Evolutionary conservation across 1,140 invertebrate species (phyloP), one percentile per base, ranked within the genome.

Genomic region (Philaenus spumarius): DNA sequence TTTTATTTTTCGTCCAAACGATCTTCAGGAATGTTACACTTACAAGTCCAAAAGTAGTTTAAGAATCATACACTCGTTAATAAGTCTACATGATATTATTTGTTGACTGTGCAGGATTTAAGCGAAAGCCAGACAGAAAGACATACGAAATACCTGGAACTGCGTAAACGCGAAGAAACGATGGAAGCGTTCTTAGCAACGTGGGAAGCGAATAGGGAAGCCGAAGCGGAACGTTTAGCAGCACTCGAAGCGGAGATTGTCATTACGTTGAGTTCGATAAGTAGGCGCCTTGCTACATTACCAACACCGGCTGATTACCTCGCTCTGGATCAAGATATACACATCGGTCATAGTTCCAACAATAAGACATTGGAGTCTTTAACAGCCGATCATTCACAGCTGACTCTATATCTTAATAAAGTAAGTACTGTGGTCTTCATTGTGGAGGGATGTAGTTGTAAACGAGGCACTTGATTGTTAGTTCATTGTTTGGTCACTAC

Each of bases 71-170:
- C n/a, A n/a, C n/a, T n/a, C n/a, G n/a, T n/a, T n/a, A n/a, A n/a
- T n/a, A n/a, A n/a, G n/a, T n/a, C n/a, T n/a, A n/a, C n/a, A n/a
- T n/a, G n/a, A n/a, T n/a, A n/a, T n/a, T n/a, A n/a, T n/a, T n/a
- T n/a, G n/a, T n/a, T n/a, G n/a, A n/a, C n/a, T 17, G 40, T 42
- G 43, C 57, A 82, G 77, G 86, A 90, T 67, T 73, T 90, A 24
- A 86, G 90, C 65, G 87, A 90, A 66, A 84, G 82, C 62, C 83
- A 89, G 65, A 86, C 82, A 11, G 87, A 90, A 67, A 80, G 85
- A 54, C 85, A 84, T 62, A 80, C 84, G 59, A 90, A 89, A 67
- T 91, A 87, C 65, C 78, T 85, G 48, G 88, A 92, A 67, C 69
- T 91, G 34, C 82, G 85, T 63, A 89, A 89, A 66, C 75, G 86